These are phyloP conservation scores for Crotalus helleri DNA, from an alignment of 2,113 vertebrate genomes.

Conservation along the genomic window DNA sequence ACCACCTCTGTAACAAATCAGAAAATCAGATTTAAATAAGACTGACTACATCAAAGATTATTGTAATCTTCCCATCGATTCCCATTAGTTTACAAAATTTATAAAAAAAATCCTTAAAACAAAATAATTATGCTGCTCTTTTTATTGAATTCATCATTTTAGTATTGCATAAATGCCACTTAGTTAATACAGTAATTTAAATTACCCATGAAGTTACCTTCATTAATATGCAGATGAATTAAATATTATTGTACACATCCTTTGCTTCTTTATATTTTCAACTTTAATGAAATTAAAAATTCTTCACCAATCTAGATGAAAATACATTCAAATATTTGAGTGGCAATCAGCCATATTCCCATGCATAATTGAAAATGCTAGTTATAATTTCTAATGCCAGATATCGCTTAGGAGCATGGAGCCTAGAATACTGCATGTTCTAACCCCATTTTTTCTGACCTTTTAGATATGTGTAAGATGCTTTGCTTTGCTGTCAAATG, in stretches of 20 bases:
- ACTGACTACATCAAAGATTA: constrained; percentile 51
- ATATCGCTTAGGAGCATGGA: background rate
- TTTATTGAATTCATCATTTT: constrained; percentile 29
- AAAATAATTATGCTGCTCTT: constrained; percentile 22
- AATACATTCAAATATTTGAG: background rate
- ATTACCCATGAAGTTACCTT: background rate
- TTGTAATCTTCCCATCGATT: constrained; percentile 51
- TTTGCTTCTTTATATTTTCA: constrained; percentile 18
- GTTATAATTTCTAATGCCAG: background rate
- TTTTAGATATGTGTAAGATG: background rate
- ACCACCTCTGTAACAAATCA: constrained; percentile 57
- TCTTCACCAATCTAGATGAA: background rate
- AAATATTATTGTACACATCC: background rate
- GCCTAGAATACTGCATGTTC: background rate
- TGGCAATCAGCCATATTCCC: background rate
- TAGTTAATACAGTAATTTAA: constrained; percentile 38
- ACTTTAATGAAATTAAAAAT: background rate
- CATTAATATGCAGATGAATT: background rate
- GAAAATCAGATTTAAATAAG: constrained; percentile 60
- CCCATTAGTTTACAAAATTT: constrained; percentile 43
- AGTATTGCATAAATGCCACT: constrained; percentile 35
- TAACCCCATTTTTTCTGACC: background rate
- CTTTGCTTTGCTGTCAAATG: background rate
- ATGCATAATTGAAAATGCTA: background rate
- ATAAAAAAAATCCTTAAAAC: constrained; percentile 41